A percentile compares a stretch with the other conserved stretches of the same genome.
Conservation (phyloP, 2,888 invertebrate species). For the Pediacus dermestoides region DNA sequence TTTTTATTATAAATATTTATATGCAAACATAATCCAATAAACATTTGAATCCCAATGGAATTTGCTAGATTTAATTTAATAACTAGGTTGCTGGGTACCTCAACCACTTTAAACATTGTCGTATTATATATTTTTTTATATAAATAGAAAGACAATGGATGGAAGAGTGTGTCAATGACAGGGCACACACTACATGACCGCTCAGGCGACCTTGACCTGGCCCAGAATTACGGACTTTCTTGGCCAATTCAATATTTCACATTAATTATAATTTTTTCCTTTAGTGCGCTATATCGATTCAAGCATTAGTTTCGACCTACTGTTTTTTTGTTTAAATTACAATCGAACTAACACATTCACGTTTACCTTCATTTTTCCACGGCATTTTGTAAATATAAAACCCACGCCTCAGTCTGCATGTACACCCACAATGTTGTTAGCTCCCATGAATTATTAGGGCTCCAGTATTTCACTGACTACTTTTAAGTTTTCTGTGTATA, state of each 20-base stretch:
- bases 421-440: slow-evolving; percentile 34
- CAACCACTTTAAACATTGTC: too few species aligned
- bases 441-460: slow-evolving; percentile 27
- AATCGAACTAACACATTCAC: neutral
- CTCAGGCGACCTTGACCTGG: slow-evolving; percentile 11
- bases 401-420: slow-evolving; percentile 29
- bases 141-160: slow-evolving; percentile 1
- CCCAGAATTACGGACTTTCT: slow-evolving; percentile 3
- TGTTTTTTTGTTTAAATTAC: slow-evolving; percentile 1
- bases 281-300: neutral
- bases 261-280: slow-evolving; percentile 4
- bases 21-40: too few species aligned
- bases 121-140: too few species aligned
- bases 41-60: too few species aligned
- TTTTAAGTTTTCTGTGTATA: too few species aligned
- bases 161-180: slow-evolving; percentile 35
- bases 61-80: too few species aligned
- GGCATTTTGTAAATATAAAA: slow-evolving; percentile 12
- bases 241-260: slow-evolving; percentile 16
- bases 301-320: neutral
- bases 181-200: slow-evolving; percentile 25
- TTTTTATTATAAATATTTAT: slow-evolving; percentile 2
- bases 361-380: slow-evolving; percentile 2
- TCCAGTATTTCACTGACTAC: neutral
- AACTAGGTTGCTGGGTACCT: too few species aligned